Evolutionary conservation across 92 coral and sea anemone species (phyloP).

Genomic region (Palythoa caribaeorum): DNA sequence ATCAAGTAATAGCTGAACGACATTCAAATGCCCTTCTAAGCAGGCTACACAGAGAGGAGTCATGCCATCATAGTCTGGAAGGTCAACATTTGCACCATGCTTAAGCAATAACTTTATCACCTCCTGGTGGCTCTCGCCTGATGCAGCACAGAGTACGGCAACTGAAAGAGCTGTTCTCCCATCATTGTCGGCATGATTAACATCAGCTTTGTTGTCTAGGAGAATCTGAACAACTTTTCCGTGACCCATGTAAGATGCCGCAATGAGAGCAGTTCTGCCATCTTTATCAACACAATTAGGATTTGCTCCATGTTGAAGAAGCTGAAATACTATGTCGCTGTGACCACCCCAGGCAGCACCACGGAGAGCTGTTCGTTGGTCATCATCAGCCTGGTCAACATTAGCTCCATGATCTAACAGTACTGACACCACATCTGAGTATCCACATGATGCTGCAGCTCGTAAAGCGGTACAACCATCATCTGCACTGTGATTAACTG

Average conservation of each 20-base stretch:
- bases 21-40: slow-evolving; percentile 85
- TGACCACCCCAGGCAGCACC: slow-evolving; percentile 99
- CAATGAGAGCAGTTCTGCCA: slow-evolving; percentile 96
- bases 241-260: slow-evolving; percentile 98
- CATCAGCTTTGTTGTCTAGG: slow-evolving; percentile 85
- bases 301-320: slow-evolving; percentile 92
- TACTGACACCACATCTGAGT: slow-evolving; percentile 93
- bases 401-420: slow-evolving; percentile 87
- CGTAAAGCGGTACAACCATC: slow-evolving; percentile 96
- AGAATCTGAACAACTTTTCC: slow-evolving; percentile 85
- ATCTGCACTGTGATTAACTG: slow-evolving; percentile 83
- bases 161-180: slow-evolving; percentile 98
- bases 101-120: slow-evolving; percentile 80
- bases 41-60: slow-evolving; percentile 94
- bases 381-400: slow-evolving; percentile 94
- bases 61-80: slow-evolving; percentile 97
- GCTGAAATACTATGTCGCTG: slow-evolving; percentile 84
- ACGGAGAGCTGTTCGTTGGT: slow-evolving; percentile 92
- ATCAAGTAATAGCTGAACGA: slow-evolving; percentile 80
- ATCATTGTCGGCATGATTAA: slow-evolving; percentile 96
- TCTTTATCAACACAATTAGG: slow-evolving; percentile 93
- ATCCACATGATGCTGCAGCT: slow-evolving; percentile 95
- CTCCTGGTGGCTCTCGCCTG: slow-evolving; percentile 84
- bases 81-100: slow-evolving; percentile 84
- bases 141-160: slow-evolving; percentile 84